phyloP scores from a whole-genome alignment of 2,113 vertebrate genomes.

The Ellobius talpinus region DNA sequence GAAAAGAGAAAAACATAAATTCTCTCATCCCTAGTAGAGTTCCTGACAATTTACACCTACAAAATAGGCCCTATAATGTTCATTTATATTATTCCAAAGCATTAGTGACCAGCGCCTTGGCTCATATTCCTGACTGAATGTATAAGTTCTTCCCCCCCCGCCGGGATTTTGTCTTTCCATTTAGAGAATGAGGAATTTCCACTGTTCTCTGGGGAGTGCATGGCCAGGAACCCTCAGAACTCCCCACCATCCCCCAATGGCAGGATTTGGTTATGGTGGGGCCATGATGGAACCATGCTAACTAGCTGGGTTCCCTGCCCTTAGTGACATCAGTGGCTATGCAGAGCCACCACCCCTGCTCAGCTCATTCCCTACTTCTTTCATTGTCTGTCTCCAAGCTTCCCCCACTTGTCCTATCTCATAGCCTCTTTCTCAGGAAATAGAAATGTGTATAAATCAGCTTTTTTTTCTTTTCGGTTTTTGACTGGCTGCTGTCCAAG shows the following conservation, averaged over 20 bases:
- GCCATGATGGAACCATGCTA: not conserved
- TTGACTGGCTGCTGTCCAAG: not conserved
- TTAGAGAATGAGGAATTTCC: not conserved
- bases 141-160: not conserved
- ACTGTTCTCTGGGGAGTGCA: not conserved
- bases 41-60: not conserved
- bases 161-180: not conserved
- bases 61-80: not conserved
- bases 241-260: not conserved
- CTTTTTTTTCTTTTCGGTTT: not conserved
- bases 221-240: not conserved
- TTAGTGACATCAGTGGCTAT: not conserved
- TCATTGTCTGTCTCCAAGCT: not conserved
- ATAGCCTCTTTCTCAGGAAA: not conserved
- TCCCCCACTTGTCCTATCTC: not conserved
- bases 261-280: not conserved
- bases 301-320: not conserved
- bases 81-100: slow-evolving; percentile 35
- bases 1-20: not conserved
- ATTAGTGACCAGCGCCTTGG: not conserved
- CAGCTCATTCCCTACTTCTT: not conserved
- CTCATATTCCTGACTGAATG: not conserved
- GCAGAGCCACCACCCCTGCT: not conserved
- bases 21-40: not conserved
- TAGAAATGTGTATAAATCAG: not conserved